Evolutionary conservation across 2,888 invertebrate species (phyloP).

Genomic region (Drosophila recens): DNA sequence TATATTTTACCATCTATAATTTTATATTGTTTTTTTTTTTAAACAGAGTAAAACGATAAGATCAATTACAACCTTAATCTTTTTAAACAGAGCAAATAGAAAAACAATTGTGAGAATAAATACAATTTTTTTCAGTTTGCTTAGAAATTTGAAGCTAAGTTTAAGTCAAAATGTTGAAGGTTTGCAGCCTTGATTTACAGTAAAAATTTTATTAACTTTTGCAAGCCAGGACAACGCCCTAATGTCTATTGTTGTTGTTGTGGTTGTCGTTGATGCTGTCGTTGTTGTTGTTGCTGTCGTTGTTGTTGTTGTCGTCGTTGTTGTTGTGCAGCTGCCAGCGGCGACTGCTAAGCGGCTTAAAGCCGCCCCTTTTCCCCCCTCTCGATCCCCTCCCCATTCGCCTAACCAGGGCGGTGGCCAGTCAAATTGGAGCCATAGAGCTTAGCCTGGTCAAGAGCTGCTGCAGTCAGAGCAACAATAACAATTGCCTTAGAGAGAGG

Average conservation of each 20-base stretch:
- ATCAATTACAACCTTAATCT: neutral
- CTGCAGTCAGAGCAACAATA: too few relatives aligned
- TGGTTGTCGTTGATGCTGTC: neutral
- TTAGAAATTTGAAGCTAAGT: too few relatives aligned
- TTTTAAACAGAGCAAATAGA: neutral
- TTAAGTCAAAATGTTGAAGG: neutral
- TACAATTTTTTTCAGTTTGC: neutral
- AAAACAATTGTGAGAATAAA: neutral
- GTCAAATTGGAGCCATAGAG: constrained; percentile 3
- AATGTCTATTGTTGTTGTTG: neutral
- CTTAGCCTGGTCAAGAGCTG: constrained; percentile 10
- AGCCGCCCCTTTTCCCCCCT: constrained; percentile 7
- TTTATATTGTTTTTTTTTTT: too few relatives aligned
- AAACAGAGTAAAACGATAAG: too few relatives aligned
- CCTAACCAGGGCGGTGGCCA: neutral
- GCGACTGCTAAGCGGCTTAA: constrained; percentile 62
- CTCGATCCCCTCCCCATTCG: neutral
- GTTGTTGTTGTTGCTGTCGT: too few relatives aligned
- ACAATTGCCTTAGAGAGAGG: constrained; percentile 38
- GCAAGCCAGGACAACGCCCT: constrained; percentile 22
- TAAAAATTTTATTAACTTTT: neutral
- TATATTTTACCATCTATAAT: too few relatives aligned
- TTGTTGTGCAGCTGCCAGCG: constrained; percentile 15
- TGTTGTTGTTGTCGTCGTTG: neutral
- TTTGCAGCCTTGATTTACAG: neutral